Conservation (phyloP, 2,113 vertebrate species). For the Otus sunia region DNA sequence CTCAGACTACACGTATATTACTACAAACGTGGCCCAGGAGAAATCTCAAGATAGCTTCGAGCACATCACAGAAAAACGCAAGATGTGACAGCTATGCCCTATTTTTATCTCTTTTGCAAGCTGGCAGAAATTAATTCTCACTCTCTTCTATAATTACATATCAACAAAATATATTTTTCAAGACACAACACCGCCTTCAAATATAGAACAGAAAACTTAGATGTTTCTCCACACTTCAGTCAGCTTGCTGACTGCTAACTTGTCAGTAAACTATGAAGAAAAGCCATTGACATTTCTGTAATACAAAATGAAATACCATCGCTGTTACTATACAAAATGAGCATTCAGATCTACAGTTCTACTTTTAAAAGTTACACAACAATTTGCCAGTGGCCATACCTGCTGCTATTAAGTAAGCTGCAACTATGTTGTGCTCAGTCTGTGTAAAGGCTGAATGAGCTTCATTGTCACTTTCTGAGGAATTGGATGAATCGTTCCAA, state of each 20-base stretch:
- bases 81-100: constrained; percentile 51
- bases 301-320: neutral
- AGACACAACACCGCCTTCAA: neutral
- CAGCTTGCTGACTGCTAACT: neutral
- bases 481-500: constrained; percentile 65
- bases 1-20: constrained; percentile 50
- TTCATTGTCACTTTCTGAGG: constrained; percentile 58
- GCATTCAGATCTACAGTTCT: neutral
- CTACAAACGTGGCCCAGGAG: constrained; percentile 5
- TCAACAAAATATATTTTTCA: constrained; percentile 30
- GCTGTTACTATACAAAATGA: neutral
- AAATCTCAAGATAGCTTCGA: constrained; percentile 38
- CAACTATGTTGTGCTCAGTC: constrained; percentile 91
- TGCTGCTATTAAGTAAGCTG: constrained; percentile 92
- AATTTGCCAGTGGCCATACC: constrained; percentile 74
- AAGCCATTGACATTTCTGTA: neutral
- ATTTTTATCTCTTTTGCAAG: constrained; percentile 58
- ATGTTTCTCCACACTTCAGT: neutral
- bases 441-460: constrained; percentile 81
- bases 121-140: constrained; percentile 50
- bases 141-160: constrained; percentile 33
- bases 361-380: neutral
- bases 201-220: neutral
- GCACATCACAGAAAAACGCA: constrained; percentile 52
- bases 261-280: neutral